Percentiles rank a stretch among this genome's conserved stretches.
phyloP scores from a whole-genome alignment of 2,888 invertebrate species.

The Neria commutata region DNA sequence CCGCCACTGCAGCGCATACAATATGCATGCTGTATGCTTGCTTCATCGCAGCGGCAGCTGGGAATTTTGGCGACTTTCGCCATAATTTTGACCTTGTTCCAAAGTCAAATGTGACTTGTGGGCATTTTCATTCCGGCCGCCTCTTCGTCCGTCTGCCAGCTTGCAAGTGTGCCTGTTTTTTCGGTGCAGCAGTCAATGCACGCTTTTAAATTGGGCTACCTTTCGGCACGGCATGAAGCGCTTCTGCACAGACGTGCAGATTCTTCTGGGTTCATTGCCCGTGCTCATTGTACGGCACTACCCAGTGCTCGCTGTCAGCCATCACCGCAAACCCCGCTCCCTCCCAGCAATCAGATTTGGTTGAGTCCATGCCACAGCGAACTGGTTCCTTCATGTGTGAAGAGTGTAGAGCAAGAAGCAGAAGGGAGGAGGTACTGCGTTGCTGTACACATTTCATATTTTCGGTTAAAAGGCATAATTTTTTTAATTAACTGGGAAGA shows the following conservation, averaged over 20 bases:
- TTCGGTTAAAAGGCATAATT: too few species aligned
- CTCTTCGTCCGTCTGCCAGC: not conserved
- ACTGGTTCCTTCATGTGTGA: not conserved
- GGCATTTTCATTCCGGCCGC: too few species aligned
- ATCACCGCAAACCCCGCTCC: not conserved
- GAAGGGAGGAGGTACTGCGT: too few species aligned
- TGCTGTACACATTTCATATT: too few species aligned
- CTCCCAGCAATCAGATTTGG: not conserved
- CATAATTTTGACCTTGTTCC: slow-evolving; percentile 1
- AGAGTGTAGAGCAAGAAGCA: too few species aligned
- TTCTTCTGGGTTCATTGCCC: too few species aligned
- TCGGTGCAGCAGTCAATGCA: not conserved
- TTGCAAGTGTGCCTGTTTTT: not conserved
- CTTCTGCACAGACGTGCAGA: too few species aligned
- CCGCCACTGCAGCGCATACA: too few species aligned
- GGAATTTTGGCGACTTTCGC: slow-evolving; percentile 6
- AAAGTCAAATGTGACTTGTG: slow-evolving; percentile 1
- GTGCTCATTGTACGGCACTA: too few species aligned
- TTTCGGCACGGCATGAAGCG: too few species aligned
- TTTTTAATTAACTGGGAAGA: too few species aligned
- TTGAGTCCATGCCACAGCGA: not conserved
- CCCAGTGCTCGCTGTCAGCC: not conserved
- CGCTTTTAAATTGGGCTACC: slow-evolving; percentile 2
- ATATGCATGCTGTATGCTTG: not conserved
- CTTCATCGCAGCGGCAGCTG: too few species aligned